Evolutionary conservation across 2,113 vertebrate species (phyloP).

Genomic region (Heterocephalus glaber): DNA sequence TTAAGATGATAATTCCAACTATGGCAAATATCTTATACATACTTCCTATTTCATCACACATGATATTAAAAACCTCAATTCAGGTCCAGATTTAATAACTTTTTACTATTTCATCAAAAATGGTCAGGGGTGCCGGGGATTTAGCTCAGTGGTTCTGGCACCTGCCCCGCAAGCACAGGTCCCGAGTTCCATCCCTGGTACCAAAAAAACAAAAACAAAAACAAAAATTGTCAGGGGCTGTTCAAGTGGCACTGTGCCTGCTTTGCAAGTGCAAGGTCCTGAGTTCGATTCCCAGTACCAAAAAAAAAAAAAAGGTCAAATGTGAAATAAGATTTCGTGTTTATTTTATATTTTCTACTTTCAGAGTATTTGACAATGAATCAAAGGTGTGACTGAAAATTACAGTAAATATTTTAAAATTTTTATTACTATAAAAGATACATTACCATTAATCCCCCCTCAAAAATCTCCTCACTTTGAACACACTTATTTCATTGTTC

Average conservation of each 20-base stretch:
- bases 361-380: background rate
- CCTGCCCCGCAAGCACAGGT: too few relatives aligned
- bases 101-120: background rate
- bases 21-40: background rate
- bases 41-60: slow-evolving; percentile 3
- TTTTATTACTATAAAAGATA: background rate
- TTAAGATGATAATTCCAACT: background rate
- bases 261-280: too few relatives aligned
- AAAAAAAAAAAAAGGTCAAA: background rate
- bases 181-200: too few relatives aligned
- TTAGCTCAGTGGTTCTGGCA: too few relatives aligned
- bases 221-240: background rate
- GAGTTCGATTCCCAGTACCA: too few relatives aligned
- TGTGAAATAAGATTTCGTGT: background rate
- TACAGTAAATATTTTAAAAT: background rate
- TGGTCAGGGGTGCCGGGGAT: too few relatives aligned
- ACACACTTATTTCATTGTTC: background rate
- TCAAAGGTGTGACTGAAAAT: background rate
- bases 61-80: slow-evolving; percentile 28
- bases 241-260: too few relatives aligned
- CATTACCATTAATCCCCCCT: background rate
- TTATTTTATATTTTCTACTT: background rate
- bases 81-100: background rate
- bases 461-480: background rate
- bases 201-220: too few relatives aligned